phyloP scores from a whole-genome alignment of 2,888 invertebrate species.

The Acanthosoma haemorrhoidale region DNA sequence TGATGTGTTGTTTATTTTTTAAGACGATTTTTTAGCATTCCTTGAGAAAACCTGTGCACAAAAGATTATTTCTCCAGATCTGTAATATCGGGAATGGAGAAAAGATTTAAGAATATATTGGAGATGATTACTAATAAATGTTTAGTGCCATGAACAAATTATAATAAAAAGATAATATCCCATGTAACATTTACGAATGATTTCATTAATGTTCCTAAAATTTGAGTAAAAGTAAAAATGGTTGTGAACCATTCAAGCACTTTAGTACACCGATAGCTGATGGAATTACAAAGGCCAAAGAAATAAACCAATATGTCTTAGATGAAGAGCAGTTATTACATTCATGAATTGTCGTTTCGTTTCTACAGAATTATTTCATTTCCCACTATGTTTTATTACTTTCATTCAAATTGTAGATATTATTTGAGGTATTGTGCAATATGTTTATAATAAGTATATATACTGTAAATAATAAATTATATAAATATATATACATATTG shows the following conservation, averaged over 20 bases:
- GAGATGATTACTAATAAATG: not conserved
- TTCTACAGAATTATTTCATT: too few species aligned
- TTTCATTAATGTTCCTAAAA: not conserved
- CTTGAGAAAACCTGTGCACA: not conserved
- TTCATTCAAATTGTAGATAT: not conserved
- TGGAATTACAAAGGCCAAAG: slow-evolving; percentile 2
- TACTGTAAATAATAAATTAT: not conserved
- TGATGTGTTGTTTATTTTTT: not conserved
- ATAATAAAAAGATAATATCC: not conserved
- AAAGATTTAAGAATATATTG: not conserved
- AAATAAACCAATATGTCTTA: not conserved
- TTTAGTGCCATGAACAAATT: not conserved
- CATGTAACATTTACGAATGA: not conserved
- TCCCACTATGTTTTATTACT: not conserved
- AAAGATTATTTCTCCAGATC: not conserved
- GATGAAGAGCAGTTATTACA: not conserved
- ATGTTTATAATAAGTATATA: not conserved
- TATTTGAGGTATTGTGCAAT: not conserved
- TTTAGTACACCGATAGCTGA: not conserved
- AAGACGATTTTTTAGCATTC: not conserved
- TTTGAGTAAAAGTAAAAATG: not conserved
- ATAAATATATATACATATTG: slow-evolving; percentile 18
- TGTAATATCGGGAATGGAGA: not conserved
- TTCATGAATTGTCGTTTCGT: too few species aligned
- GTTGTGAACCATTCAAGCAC: not conserved